A percentile compares a stretch with the other conserved stretches of the same genome.
Evolutionary conservation across 1,140 invertebrate genomes (phyloP).

Genomic region (Drosophila malerkotliana): DNA sequence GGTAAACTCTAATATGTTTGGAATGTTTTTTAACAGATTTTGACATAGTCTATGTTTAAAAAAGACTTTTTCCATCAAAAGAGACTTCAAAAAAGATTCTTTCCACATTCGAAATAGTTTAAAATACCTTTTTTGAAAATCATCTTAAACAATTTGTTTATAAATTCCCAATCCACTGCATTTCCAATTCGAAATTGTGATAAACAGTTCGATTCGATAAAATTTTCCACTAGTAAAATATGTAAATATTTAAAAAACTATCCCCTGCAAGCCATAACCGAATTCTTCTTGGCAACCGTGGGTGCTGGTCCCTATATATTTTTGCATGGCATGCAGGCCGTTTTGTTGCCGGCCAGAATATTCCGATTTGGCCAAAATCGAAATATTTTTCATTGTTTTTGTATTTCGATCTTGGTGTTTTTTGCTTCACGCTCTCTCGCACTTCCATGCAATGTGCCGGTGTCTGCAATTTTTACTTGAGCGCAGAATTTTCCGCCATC

Average conservation of each 20-base stretch:
- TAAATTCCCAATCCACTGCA: too few relatives aligned
- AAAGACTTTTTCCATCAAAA: background rate
- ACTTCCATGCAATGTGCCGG: conserved; percentile 22
- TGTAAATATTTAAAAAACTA: conserved; percentile 53
- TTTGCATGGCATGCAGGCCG: conserved; percentile 41
- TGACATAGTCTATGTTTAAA: background rate
- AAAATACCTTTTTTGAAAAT: background rate
- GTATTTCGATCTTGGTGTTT: conserved; percentile 2
- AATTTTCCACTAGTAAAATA: conserved; percentile 23
- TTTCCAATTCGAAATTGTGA: conserved; percentile 3
- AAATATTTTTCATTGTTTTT: conserved; percentile 18
- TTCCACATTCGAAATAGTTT: too few relatives aligned
- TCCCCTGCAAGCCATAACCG: background rate
- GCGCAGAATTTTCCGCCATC: conserved; percentile 18
- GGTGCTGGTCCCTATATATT: background rate
- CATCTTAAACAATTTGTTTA: background rate
- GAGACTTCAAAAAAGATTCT: too few relatives aligned
- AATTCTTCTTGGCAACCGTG: conserved; percentile 7
- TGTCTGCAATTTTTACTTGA: conserved; percentile 32
- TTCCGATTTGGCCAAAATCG: background rate
- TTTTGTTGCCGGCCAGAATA: conserved; percentile 22
- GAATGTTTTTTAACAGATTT: background rate
- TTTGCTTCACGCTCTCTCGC: conserved; percentile 14
- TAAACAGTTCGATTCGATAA: background rate
- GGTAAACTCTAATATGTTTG: background rate